phyloP scores from a whole-genome alignment of 2,888 invertebrate genomes.

The Parascotia fuliginaria region DNA sequence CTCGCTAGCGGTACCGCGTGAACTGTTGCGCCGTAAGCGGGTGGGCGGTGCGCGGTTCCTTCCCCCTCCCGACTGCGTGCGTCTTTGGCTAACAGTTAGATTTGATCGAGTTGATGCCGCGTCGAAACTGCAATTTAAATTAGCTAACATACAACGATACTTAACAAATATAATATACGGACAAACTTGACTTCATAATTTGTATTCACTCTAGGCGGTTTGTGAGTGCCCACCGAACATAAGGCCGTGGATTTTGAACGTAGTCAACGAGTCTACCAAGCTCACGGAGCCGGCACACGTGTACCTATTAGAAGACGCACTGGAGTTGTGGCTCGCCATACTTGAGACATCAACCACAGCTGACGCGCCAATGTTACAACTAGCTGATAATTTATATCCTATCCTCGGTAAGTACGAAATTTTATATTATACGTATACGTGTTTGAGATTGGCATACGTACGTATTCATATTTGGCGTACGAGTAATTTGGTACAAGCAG shows the following conservation, averaged over 20 bases:
- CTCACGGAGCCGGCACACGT: conserved; percentile 92
- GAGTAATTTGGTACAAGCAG: too few relatives aligned
- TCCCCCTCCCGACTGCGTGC: too few relatives aligned
- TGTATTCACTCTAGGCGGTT: conserved; percentile 70
- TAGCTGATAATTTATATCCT: conserved; percentile 91
- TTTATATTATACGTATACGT: not conserved
- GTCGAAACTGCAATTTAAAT: not conserved
- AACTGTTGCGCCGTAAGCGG: too few relatives aligned
- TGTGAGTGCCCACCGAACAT: conserved; percentile 86
- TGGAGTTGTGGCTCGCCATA: conserved; percentile 95
- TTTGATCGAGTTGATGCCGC: too few relatives aligned
- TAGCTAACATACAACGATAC: not conserved
- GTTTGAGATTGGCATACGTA: too few relatives aligned
- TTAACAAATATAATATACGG: too few relatives aligned
- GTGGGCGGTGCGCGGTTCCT: too few relatives aligned
- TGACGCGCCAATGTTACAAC: conserved; percentile 87
- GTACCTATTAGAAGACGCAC: conserved; percentile 96
- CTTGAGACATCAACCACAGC: conserved; percentile 89
- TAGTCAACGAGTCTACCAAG: conserved; percentile 88
- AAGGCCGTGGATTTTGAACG: conserved; percentile 87
- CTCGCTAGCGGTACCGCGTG: too few relatives aligned
- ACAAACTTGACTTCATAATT: too few relatives aligned
- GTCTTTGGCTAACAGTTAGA: too few relatives aligned
- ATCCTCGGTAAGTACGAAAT: conserved; percentile 86
- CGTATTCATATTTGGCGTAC: too few relatives aligned